A percentile compares a stretch with the other conserved stretches of the same genome.
phyloP scores from a whole-genome alignment of 2,113 vertebrate species.

The Shinisaurus crocodilurus region DNA sequence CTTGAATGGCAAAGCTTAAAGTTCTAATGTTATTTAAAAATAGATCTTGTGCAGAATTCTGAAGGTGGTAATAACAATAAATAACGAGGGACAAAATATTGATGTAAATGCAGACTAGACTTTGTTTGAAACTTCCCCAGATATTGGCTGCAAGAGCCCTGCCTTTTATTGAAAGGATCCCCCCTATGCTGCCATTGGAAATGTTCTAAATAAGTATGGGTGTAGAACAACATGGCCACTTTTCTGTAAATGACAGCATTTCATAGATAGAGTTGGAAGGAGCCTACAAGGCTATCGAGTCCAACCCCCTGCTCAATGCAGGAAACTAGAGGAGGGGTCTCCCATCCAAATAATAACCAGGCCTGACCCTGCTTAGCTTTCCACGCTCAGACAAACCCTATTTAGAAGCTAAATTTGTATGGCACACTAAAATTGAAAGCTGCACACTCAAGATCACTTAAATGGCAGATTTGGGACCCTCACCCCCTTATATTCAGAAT shows the following conservation, averaged over 20 bases:
- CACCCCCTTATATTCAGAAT: no score
- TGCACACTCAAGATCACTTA: neutral
- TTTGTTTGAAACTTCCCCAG: neutral
- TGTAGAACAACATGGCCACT: neutral
- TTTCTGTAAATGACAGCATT: neutral
- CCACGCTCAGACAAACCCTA: no score
- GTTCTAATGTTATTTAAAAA: neutral
- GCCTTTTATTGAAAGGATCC: neutral
- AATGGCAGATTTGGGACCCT: no score
- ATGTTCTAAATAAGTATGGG: neutral
- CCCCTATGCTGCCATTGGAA: neutral
- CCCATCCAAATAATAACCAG: no score
- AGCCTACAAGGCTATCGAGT: no score
- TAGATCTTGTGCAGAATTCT: neutral
- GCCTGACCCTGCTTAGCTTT: no score
- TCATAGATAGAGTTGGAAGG: no score
- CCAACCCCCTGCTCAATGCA: no score
- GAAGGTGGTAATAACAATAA: no score
- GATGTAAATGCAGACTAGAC: neutral
- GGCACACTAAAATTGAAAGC: neutral
- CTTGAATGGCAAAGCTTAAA: neutral
- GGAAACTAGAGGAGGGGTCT: no score
- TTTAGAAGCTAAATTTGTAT: neutral
- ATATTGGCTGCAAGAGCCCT: neutral
- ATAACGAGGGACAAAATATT: neutral